These are phyloP conservation scores for Hycleus phaleratus DNA, from an alignment of 1,140 invertebrate species.

Conservation along the genomic window DNA sequence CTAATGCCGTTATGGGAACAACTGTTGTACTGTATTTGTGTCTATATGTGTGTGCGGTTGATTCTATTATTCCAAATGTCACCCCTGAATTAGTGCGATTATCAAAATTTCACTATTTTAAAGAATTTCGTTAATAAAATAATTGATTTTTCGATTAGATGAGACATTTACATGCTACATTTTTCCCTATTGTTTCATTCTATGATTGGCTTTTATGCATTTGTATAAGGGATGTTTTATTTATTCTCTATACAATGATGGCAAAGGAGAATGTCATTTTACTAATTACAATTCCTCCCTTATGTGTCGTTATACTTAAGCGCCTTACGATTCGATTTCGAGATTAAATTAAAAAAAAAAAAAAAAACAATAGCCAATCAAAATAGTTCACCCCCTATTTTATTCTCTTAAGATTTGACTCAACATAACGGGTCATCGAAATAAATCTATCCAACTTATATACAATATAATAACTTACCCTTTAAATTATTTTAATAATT, in stretches of 20 bases:
- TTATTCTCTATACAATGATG: not conserved
- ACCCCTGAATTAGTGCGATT: not conserved
- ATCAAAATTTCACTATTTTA: not conserved
- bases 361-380: no score
- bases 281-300: conserved; percentile 26
- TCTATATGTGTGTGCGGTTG: no score
- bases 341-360: conserved; percentile 18
- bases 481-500: not conserved
- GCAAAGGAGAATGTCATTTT: conserved; percentile 19
- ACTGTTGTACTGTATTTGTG: no score
- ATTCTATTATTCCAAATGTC: no score
- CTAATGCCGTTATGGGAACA: no score
- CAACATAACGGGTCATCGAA: no score
- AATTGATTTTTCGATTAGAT: not conserved
- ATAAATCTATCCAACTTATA: not conserved
- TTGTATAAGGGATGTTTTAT: not conserved
- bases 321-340: conserved; percentile 22
- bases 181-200: not conserved
- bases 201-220: conserved; percentile 5
- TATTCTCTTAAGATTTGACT: no score
- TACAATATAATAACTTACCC: not conserved
- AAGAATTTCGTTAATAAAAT: not conserved
- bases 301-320: conserved; percentile 19
- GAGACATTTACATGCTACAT: conserved; percentile 11
- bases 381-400: no score